Conservation (phyloP, 2,888 invertebrate species). For the Hypena proboscidalis region DNA sequence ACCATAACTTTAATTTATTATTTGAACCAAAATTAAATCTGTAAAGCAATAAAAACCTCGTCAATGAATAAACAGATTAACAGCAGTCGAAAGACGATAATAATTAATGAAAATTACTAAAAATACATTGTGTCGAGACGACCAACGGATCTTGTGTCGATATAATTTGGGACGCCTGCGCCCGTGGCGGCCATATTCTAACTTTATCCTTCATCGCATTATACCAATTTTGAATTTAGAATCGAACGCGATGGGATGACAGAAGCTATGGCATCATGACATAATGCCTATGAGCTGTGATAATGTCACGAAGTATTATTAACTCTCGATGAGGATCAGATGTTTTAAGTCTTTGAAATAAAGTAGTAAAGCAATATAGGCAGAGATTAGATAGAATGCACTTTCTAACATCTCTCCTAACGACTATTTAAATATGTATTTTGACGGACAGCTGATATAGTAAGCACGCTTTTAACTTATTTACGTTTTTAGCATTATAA, state of each 20-base stretch:
- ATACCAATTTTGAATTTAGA: conserved; percentile 44
- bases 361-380: no score
- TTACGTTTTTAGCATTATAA: no score
- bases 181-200: conserved; percentile 60
- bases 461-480: no score
- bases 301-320: no score
- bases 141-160: conserved; percentile 62
- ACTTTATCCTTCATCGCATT: conserved; percentile 55
- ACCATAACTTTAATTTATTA: conserved; percentile 18
- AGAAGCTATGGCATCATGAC: conserved; percentile 3
- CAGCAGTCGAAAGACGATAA: conserved; percentile 26
- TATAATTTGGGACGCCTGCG: conserved; percentile 57
- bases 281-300: no score
- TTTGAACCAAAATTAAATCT: conserved; percentile 22
- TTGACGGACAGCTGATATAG: no score
- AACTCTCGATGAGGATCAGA: no score
- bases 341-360: no score
- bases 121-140: conserved; percentile 53
- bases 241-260: conserved; percentile 26
- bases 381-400: no score
- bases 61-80: conserved; percentile 34
- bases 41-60: conserved; percentile 27
- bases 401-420: no score
- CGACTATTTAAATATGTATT: no score
- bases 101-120: conserved; percentile 51